Percentiles rank a stretch among this genome's conserved stretches.
Evolutionary conservation across 2,113 vertebrate genomes (phyloP).

Genomic region (Epinephelus lanceolatus): DNA sequence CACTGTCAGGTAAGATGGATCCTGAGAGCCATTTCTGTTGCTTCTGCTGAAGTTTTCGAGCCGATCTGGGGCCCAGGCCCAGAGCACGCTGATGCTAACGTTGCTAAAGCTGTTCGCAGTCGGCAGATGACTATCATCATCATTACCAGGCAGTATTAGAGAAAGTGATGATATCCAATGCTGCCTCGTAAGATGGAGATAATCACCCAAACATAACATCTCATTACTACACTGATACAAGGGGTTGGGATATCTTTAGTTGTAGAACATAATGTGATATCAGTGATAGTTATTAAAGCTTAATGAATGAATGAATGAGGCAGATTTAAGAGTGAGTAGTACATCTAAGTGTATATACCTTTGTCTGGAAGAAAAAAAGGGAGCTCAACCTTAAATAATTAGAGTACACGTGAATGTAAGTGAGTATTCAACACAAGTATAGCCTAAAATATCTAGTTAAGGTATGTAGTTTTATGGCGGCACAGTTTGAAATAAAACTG

Average conservation of each 20-base stretch:
- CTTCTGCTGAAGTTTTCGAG: conserved; percentile 7
- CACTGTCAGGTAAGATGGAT: conserved; percentile 99
- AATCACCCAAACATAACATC: conserved; percentile 78
- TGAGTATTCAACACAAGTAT: background rate
- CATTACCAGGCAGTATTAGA: conserved; percentile 99
- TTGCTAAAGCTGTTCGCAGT: conserved; percentile 44
- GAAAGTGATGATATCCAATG: conserved; percentile 94
- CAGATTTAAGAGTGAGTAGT: background rate
- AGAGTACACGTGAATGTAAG: background rate
- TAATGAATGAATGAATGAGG: conserved; percentile 13
- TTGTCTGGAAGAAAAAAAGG: conserved; percentile 11
- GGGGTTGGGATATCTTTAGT: background rate
- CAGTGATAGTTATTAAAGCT: background rate
- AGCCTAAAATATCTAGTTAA: background rate
- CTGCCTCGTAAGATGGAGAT: conserved; percentile 99
- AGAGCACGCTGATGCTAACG: background rate
- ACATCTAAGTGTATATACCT: background rate
- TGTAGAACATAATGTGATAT: background rate
- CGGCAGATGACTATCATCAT: conserved; percentile 91
- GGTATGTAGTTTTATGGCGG: background rate
- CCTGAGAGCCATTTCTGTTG: conserved; percentile 87
- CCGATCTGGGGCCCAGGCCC: conserved; percentile 22
- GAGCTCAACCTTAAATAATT: conserved; percentile 11
- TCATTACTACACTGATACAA: background rate
- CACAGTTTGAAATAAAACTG: background rate